Percentiles rank a stretch among this genome's conserved stretches.
Evolutionary conservation across 1,140 invertebrate species (phyloP).

Genomic region (Pachypsylla venusta): DNA sequence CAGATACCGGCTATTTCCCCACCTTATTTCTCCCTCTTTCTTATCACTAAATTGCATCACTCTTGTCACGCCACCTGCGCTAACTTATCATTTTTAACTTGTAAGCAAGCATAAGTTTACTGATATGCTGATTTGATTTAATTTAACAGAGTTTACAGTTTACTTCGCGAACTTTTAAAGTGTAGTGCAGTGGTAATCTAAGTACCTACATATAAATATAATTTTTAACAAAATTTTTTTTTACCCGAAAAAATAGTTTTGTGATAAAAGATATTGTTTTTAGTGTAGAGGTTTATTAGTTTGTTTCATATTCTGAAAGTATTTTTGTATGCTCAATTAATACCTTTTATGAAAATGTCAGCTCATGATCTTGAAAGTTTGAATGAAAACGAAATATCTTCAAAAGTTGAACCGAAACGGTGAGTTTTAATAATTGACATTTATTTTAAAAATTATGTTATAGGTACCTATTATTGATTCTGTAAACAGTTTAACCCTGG

Average conservation of each 20-base stretch:
- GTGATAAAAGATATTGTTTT: background rate
- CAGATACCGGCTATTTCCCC: background rate
- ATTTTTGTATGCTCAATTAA: background rate
- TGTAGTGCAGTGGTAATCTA: background rate
- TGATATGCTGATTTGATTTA: too few species aligned
- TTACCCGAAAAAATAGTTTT: background rate
- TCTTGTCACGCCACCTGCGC: constrained; percentile 7
- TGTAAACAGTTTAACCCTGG: too few species aligned
- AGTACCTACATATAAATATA: background rate
- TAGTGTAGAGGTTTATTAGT: background rate
- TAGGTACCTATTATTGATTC: too few species aligned
- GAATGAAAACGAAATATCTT: background rate
- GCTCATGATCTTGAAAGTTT: background rate
- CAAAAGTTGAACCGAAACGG: background rate
- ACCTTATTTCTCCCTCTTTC: background rate
- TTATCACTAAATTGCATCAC: constrained; percentile 4
- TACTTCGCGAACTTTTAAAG: background rate
- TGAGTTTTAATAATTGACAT: too few species aligned
- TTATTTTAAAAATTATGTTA: too few species aligned
- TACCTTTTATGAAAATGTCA: background rate
- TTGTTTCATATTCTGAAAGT: background rate
- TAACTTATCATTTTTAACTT: background rate
- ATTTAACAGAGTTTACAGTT: background rate
- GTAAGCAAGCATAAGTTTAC: too few species aligned
- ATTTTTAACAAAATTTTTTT: background rate